Conservation (phyloP, 2,888 invertebrate species). For the Mimachlamys varia region DNA sequence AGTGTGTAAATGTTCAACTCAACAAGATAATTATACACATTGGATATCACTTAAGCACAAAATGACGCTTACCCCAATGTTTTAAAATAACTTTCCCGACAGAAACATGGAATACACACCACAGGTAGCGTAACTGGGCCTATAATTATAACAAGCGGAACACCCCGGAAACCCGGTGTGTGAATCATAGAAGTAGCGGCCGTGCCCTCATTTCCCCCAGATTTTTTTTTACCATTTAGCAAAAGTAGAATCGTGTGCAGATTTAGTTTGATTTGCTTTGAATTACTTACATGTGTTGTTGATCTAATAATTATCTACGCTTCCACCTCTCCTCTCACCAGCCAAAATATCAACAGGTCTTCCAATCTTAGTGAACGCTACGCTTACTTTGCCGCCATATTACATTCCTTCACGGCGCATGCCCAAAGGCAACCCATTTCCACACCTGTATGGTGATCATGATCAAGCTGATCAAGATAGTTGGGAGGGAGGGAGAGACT, state of each 20-base stretch:
- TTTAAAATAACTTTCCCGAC: not conserved
- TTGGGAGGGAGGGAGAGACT: too few relatives aligned
- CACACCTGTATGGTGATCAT: constrained; percentile 14
- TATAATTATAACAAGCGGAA: not conserved
- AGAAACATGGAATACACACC: not conserved
- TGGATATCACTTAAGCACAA: too few relatives aligned
- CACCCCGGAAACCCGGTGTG: constrained; percentile 29
- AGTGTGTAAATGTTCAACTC: too few relatives aligned
- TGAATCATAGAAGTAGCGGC: not conserved
- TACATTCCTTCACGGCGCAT: constrained; percentile 15
- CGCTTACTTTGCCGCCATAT: constrained; percentile 36
- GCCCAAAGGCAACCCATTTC: constrained; percentile 2
- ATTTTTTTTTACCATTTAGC: not conserved
- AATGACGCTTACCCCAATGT: not conserved
- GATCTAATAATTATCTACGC: not conserved
- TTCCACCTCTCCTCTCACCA: not conserved
- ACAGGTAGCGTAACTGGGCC: not conserved
- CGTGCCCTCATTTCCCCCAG: constrained; percentile 23
- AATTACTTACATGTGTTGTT: not conserved
- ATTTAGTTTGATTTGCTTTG: not conserved
- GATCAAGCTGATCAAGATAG: not conserved
- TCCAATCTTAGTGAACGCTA: not conserved
- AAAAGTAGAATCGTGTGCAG: not conserved
- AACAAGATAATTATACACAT: too few relatives aligned
- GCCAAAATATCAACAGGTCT: constrained; percentile 20